Conservation (phyloP, 2,113 vertebrate species). For the Sphyrna mokarran region DNA sequence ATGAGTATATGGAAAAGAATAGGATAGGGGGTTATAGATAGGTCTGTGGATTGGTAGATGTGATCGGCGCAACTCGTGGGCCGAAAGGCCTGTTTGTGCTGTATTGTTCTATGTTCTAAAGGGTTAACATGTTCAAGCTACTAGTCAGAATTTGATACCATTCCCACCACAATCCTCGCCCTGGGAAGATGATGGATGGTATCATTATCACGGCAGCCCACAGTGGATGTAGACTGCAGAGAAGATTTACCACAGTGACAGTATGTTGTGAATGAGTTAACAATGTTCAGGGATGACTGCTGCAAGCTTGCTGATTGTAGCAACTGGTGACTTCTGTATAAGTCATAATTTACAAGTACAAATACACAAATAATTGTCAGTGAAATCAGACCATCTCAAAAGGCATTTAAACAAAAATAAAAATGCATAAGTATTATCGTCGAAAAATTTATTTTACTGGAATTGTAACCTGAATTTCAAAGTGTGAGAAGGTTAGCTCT, state of each 20-base stretch:
- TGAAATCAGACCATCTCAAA: not conserved
- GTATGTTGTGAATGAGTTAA: conserved; percentile 23
- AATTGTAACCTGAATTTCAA: not conserved
- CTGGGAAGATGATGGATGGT: conserved; percentile 24
- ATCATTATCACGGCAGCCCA: not conserved
- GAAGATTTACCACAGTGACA: not conserved
- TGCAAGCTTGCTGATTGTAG: no score
- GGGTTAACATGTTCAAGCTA: not conserved
- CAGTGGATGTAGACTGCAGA: not conserved
- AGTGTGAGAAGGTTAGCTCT: not conserved
- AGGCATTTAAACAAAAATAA: not conserved
- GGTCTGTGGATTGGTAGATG: no score
- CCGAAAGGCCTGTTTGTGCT: no score
- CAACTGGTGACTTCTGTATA: not conserved
- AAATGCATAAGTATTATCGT: not conserved
- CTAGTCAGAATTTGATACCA: not conserved
- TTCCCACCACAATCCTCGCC: not conserved
- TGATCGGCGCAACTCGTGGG: no score
- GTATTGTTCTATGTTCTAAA: not conserved
- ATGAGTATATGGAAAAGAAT: no score
- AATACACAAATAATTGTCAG: not conserved
- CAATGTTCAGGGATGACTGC: not conserved
- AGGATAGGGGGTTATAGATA: no score
- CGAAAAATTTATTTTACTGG: not conserved
- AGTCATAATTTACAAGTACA: not conserved